Percentiles rank a stretch among this genome's conserved stretches.
Evolutionary conservation across 2,888 invertebrate species (phyloP).

Genomic region (Hemithea aestivaria): DNA sequence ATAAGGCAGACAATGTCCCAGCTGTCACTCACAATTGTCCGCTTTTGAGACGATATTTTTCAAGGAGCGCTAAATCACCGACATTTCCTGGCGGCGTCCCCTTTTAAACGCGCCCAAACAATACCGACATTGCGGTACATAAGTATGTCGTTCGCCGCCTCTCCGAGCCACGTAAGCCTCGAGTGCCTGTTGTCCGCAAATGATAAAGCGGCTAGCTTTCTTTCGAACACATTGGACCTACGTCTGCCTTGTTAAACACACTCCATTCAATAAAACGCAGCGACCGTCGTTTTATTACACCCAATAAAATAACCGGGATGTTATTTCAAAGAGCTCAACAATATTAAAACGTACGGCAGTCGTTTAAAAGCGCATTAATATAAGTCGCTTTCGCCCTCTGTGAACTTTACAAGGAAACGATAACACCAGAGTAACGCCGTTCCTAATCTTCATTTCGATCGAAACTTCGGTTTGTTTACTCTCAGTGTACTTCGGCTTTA

Average conservation of each 20-base stretch:
- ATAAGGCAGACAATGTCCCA: constrained; percentile 39
- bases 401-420: constrained; percentile 57
- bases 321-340: constrained; percentile 21
- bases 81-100: constrained; percentile 46
- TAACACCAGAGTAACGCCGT: constrained; percentile 59
- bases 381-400: constrained; percentile 40
- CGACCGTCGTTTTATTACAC: constrained; percentile 34
- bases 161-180: constrained; percentile 55
- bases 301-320: constrained; percentile 35
- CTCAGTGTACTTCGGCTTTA: constrained; percentile 52
- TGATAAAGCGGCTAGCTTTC: constrained; percentile 66
- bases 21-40: constrained; percentile 41
- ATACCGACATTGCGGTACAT: constrained; percentile 41
- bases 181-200: constrained; percentile 61
- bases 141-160: constrained; percentile 46
- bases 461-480: constrained; percentile 66
- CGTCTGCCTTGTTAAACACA: constrained; percentile 36
- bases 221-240: constrained; percentile 41
- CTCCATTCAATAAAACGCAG: constrained; percentile 23
- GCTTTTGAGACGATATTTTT: constrained; percentile 50
- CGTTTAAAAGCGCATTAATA: constrained; percentile 43
- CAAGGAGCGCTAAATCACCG: constrained; percentile 45
- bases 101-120: constrained; percentile 44
- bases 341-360: constrained; percentile 26
- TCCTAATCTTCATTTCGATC: constrained; percentile 65